Conservation (phyloP, 2,113 vertebrate genomes). For the Forbesichthys papilliferus region DNA sequence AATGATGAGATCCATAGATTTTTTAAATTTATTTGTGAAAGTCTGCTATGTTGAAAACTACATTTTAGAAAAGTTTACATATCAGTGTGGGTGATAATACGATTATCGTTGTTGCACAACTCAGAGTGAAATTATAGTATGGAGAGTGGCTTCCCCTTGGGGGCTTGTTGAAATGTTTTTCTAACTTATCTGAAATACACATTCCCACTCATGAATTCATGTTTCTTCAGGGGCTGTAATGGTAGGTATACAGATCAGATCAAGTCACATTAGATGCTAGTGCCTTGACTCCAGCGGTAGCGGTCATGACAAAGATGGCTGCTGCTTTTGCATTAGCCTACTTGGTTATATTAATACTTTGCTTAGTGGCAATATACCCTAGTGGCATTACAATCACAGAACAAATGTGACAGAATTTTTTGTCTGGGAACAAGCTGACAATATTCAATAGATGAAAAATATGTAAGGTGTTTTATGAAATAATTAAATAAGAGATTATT, state of each 20-base stretch:
- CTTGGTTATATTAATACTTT: background rate
- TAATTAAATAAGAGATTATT: background rate
- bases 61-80: background rate
- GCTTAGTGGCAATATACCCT: background rate
- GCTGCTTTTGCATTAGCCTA: background rate
- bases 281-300: conserved; percentile 54
- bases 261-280: background rate
- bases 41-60: background rate
- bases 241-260: conserved; percentile 73
- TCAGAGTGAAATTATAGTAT: background rate
- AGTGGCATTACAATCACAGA: background rate
- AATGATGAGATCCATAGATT: background rate
- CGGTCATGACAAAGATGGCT: conserved; percentile 81
- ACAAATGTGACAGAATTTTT: background rate
- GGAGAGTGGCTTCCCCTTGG: background rate
- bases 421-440: background rate
- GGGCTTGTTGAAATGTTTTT: conserved; percentile 1
- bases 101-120: too few species aligned
- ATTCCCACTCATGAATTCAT: conserved; percentile 74
- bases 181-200: conserved; percentile 20
- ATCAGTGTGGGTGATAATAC: background rate
- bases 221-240: conserved; percentile 55
- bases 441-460: background rate
- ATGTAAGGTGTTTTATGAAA: background rate
- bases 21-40: background rate